Evolutionary conservation across 2,113 vertebrate species (phyloP).

Genomic region (Trematocara stigmaticum): DNA sequence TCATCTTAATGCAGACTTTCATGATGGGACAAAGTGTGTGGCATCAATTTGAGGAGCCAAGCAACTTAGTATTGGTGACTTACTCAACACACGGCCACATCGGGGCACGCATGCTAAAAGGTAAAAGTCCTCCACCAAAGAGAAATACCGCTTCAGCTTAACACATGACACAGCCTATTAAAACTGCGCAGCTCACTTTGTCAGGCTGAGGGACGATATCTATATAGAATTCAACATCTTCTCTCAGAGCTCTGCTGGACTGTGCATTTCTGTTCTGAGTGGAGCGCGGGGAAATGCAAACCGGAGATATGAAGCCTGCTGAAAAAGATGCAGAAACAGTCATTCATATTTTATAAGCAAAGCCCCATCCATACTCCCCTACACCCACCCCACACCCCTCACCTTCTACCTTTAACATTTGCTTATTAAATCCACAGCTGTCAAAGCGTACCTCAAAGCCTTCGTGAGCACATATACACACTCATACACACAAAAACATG

Average conservation of each 20-base stretch:
- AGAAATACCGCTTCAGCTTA: neutral
- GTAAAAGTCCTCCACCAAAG: neutral
- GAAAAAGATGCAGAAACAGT: conserved; percentile 65
- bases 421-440: conserved; percentile 68
- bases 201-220: conserved; percentile 19
- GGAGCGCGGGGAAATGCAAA: conserved; percentile 45
- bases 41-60: conserved; percentile 1
- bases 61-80: conserved; percentile 16
- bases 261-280: conserved; percentile 18
- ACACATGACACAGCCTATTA: conserved; percentile 20
- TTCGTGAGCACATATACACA: neutral
- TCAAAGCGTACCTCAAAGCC: conserved; percentile 63
- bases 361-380: conserved; percentile 9
- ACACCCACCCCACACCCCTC: neutral
- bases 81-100: neutral
- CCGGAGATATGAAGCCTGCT: conserved; percentile 45
- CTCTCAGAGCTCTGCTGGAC: conserved; percentile 43
- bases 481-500: neutral
- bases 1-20: neutral
- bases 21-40: neutral
- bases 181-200: conserved; percentile 18
- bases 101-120: neutral
- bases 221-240: neutral
- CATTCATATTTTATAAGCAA: conserved; percentile 73
- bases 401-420: conserved; percentile 53